Conservation (phyloP, 2,113 vertebrate species). For the Sporophila hypoxantha region DNA sequence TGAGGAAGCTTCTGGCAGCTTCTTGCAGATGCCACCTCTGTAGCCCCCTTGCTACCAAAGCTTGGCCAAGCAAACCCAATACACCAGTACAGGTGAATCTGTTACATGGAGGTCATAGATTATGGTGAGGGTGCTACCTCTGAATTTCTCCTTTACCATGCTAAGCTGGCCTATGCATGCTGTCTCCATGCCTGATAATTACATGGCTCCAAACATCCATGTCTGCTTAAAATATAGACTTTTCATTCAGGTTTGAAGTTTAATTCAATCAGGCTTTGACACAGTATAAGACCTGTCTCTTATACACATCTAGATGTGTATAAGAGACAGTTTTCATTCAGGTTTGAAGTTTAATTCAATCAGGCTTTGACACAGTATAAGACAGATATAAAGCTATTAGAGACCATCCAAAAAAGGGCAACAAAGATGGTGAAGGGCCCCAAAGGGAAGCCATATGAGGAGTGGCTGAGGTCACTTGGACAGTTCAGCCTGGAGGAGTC, state of each 20-base stretch:
- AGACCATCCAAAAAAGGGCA: not conserved
- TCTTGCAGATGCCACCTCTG: not conserved
- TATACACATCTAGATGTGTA: too few relatives aligned
- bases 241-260: not conserved
- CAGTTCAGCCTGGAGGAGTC: not conserved
- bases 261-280: not conserved
- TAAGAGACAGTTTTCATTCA: too few relatives aligned
- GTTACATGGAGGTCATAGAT: not conserved
- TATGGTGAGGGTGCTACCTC: not conserved
- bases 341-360: not conserved
- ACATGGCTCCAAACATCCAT: not conserved
- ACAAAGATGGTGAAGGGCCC: not conserved
- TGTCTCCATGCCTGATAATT: not conserved
- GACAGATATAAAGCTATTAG: not conserved
- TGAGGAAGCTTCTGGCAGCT: not conserved
- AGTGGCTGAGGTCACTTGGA: rapidly evolving
- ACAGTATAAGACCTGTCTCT: not conserved
- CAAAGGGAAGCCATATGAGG: rapidly evolving
- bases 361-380: not conserved
- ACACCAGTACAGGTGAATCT: not conserved
- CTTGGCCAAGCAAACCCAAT: not conserved
- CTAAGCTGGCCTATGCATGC: rapidly evolving
- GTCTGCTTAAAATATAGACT: not conserved
- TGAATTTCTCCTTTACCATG: not conserved
- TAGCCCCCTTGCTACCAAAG: rapidly evolving